A percentile compares a stretch with the other conserved stretches of the same genome.
phyloP scores from a whole-genome alignment of 2,888 invertebrate species.

The Dryococelus australis region DNA sequence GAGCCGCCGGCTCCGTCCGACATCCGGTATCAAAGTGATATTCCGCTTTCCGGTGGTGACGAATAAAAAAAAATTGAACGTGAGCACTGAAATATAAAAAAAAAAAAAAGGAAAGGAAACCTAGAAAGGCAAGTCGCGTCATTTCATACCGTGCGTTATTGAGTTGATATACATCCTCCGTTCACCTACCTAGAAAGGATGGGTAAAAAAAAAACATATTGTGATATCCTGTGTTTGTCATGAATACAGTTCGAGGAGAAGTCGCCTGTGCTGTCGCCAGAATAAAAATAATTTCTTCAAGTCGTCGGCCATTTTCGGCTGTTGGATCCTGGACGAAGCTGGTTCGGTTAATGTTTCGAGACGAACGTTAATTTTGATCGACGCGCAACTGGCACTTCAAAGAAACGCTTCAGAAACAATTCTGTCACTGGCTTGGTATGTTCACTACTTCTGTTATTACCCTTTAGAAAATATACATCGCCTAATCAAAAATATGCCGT shows the following conservation, averaged over 20 bases:
- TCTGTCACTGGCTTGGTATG: no score
- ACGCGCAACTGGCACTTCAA: no score
- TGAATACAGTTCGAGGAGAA: not conserved
- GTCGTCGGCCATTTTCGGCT: no score
- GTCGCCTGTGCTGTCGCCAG: no score
- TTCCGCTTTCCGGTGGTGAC: not conserved
- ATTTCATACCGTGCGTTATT: not conserved
- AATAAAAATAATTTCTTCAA: no score
- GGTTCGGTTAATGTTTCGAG: no score
- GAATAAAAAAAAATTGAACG: not conserved
- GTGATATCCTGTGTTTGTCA: not conserved
- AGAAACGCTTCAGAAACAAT: no score
- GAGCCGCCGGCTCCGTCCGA: not conserved
- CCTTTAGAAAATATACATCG: no score
- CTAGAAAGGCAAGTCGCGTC: not conserved
- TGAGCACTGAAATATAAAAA: not conserved
- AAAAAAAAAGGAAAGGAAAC: not conserved
- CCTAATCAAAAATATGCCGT: no score
- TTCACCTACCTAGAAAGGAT: not conserved
- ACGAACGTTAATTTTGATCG: no score
- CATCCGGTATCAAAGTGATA: not conserved
- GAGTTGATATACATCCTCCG: not conserved
- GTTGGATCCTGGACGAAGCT: no score
- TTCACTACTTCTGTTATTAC: no score
- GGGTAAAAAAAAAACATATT: not conserved